phyloP scores from a whole-genome alignment of 2,888 invertebrate genomes.

The Iselma pallidipennis region DNA sequence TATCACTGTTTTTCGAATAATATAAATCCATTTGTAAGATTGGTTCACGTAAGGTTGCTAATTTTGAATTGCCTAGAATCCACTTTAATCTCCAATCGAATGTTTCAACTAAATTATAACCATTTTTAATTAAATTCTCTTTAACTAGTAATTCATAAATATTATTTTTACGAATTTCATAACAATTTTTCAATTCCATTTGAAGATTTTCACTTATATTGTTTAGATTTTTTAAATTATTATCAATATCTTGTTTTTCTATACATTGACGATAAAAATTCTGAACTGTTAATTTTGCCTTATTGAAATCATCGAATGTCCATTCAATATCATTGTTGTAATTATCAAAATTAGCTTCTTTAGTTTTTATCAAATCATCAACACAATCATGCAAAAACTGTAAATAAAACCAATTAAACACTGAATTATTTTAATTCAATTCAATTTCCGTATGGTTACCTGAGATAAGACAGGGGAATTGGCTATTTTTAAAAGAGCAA shows the following conservation, averaged over 20 bases:
- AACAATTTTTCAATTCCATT: slow-evolving; percentile 44
- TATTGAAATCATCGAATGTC: slow-evolving; percentile 46
- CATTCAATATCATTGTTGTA: slow-evolving; percentile 49
- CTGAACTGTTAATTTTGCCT: slow-evolving; percentile 44
- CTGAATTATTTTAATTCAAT: neutral
- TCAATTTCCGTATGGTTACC: no score
- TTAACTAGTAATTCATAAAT: slow-evolving; percentile 44
- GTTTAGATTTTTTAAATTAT: slow-evolving; percentile 35
- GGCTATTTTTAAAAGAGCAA: slow-evolving; percentile 35
- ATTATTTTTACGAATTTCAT: slow-evolving; percentile 46
- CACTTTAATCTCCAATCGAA: slow-evolving; percentile 62
- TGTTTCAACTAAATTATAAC: slow-evolving; percentile 52
- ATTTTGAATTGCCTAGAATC: slow-evolving; percentile 59
- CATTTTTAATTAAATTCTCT: slow-evolving; percentile 46
- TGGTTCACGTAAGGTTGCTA: slow-evolving; percentile 56
- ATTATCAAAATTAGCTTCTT: slow-evolving; percentile 38
- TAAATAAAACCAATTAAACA: slow-evolving; percentile 23
- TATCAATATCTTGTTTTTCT: slow-evolving; percentile 20
- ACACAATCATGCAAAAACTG: slow-evolving; percentile 53
- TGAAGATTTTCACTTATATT: slow-evolving; percentile 32
- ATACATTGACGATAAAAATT: slow-evolving; percentile 42
- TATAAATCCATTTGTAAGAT: slow-evolving; percentile 57
- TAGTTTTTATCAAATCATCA: slow-evolving; percentile 45
- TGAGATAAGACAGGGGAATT: slow-evolving; percentile 32
- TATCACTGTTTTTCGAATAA: slow-evolving; percentile 35